Conservation (phyloP, 2,797 vertebrate genomes). For the Sebastes jordani region DNA sequence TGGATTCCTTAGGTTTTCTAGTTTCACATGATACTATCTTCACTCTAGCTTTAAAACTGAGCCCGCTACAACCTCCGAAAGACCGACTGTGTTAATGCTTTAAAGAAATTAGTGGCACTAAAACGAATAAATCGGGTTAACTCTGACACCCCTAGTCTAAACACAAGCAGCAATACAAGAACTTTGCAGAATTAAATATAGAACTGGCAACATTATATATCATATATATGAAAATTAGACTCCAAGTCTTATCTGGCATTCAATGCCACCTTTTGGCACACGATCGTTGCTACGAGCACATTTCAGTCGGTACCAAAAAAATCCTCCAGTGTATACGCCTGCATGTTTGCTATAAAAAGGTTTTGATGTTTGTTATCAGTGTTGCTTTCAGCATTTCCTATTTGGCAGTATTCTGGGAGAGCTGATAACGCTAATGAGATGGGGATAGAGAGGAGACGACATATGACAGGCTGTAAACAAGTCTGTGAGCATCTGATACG, state of each 20-base stretch:
- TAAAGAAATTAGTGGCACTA: too few relatives aligned
- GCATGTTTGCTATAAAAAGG: not conserved
- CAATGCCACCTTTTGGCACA: not conserved
- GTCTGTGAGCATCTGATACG: conserved; percentile 27
- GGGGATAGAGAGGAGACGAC: not conserved
- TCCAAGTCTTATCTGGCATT: not conserved
- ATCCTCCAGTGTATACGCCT: not conserved
- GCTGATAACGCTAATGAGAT: not conserved
- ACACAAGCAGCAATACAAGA: not conserved
- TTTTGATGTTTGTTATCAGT: not conserved
- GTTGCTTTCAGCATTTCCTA: not conserved
- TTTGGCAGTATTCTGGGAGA: not conserved
- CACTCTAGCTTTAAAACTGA: too few relatives aligned
- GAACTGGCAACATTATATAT: not conserved
- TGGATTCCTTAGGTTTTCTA: too few relatives aligned
- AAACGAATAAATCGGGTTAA: too few relatives aligned
- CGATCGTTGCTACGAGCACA: not conserved
- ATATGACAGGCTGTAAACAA: conserved; percentile 16
- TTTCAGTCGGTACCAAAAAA: not conserved
- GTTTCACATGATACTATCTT: too few relatives aligned
- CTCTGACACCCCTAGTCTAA: not conserved
- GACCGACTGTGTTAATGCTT: too few relatives aligned
- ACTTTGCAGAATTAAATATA: not conserved
- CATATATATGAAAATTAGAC: not conserved
- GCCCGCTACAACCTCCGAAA: too few relatives aligned